Conservation (phyloP, 2,888 invertebrate genomes). For the Labia minor region DNA sequence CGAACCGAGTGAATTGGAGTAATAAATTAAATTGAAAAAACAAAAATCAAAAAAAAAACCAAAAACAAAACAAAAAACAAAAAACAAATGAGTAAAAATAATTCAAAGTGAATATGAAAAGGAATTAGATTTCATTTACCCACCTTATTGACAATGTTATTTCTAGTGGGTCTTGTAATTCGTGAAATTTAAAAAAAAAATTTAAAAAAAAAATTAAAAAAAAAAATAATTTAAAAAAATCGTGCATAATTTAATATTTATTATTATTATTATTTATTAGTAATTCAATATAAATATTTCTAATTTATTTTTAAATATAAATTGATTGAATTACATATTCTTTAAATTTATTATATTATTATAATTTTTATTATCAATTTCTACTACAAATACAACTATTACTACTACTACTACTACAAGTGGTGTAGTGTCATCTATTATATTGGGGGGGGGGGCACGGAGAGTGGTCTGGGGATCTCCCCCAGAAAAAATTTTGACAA, state of each 20-base stretch:
- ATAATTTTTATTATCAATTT: no score
- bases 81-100: not conserved
- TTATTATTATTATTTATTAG: no score
- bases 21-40: not conserved
- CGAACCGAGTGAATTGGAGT: not conserved
- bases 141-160: slow-evolving; percentile 5
- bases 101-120: not conserved
- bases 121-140: not conserved
- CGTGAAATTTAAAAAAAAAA: not conserved
- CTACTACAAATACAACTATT: no score
- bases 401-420: no score
- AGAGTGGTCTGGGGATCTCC: no score
- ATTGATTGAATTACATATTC: not conserved
- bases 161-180: not conserved
- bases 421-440: no score
- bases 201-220: not conserved
- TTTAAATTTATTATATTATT: not conserved
- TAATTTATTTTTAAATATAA: not conserved
- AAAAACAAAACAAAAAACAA: not conserved
- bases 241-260: no score
- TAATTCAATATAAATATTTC: no score
- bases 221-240: no score
- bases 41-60: not conserved
- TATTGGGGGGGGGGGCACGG: no score
- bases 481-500: no score